A percentile compares a stretch with the other conserved stretches of the same genome.
phyloP scores from a whole-genome alignment of 2,888 invertebrate genomes.

The Dromius quadrimaculatus region DNA sequence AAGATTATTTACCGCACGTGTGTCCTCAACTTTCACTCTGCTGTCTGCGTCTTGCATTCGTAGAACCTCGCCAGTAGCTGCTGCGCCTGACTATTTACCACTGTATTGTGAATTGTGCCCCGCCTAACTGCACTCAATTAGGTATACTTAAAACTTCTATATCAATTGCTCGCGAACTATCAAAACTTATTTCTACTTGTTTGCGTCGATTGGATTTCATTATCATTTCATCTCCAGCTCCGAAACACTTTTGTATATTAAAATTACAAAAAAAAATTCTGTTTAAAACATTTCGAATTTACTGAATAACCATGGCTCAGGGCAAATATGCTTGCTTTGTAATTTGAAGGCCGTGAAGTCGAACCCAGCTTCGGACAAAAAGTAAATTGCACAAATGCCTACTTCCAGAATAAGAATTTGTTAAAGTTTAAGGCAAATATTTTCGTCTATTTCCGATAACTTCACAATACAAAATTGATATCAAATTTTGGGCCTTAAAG shows the following conservation, averaged over 20 bases:
- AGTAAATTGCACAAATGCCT: no score
- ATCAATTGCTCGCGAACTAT: not conserved
- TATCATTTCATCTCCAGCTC: not conserved
- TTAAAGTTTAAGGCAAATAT: no score
- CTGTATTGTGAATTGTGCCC: conserved; percentile 6
- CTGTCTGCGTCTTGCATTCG: conserved; percentile 11
- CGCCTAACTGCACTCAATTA: conserved; percentile 16
- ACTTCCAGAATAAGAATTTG: no score
- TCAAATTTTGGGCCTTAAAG: no score
- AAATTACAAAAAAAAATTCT: no score
- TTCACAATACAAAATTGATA: no score
- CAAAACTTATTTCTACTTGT: conserved; percentile 18
- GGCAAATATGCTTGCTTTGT: no score
- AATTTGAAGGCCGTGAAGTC: no score
- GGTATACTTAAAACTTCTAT: conserved; percentile 4
- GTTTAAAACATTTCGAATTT: no score
- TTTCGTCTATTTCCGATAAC: no score
- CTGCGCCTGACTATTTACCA: not conserved
- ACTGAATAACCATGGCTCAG: no score
- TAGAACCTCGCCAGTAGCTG: conserved; percentile 4
- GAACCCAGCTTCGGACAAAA: no score
- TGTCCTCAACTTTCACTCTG: conserved; percentile 50
- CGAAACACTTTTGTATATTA: conserved; percentile 1
- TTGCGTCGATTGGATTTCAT: not conserved
- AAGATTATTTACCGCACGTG: conserved; percentile 42